These are phyloP conservation scores for Papilio helenus DNA, from an alignment of 1,140 invertebrate species.

Conservation along the genomic window DNA sequence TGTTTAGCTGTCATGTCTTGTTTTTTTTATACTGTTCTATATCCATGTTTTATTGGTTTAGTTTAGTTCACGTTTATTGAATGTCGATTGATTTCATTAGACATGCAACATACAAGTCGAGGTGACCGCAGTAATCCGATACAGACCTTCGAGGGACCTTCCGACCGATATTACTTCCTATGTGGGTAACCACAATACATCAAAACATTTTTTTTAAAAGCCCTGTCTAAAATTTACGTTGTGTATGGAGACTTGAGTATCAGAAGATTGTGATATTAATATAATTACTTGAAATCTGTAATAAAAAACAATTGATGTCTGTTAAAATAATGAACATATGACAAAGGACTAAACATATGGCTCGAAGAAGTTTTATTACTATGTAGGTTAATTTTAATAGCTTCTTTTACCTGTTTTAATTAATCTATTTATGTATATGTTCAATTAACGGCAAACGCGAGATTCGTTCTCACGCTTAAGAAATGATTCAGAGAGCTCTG, in stretches of 20 bases:
- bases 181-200: neutral
- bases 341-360: too few species aligned
- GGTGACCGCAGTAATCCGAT: neutral
- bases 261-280: neutral
- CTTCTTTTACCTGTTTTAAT: neutral
- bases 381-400: neutral
- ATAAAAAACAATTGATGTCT: too few species aligned
- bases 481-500: slow-evolving; percentile 12
- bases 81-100: neutral
- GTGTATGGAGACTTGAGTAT: neutral
- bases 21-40: too few species aligned
- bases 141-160: slow-evolving; percentile 4
- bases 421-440: neutral
- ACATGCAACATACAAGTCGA: neutral
- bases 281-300: neutral
- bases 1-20: too few species aligned
- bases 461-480: slow-evolving; percentile 14
- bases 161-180: neutral
- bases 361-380: too few species aligned
- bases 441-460: neutral
- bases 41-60: too few species aligned
- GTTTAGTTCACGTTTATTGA: neutral
- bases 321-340: too few species aligned
- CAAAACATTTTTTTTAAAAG: neutral
- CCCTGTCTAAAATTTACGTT: neutral